These are phyloP conservation scores for Parazoanthus atlanticus DNA, from an alignment of 92 coral and sea anemone genomes.

Conservation along the genomic window DNA sequence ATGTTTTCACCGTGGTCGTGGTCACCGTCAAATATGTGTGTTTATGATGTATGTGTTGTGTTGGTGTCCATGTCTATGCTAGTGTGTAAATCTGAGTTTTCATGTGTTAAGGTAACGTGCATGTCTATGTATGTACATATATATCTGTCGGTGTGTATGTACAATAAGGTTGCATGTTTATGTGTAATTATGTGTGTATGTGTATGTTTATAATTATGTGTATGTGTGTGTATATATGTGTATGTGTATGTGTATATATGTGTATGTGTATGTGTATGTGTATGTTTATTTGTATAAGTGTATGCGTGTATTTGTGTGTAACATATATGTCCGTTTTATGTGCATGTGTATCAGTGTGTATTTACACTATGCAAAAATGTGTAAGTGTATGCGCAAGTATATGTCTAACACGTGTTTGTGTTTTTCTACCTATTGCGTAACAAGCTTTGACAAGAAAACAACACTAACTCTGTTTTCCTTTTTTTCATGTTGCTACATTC, in stretches of 20 bases:
- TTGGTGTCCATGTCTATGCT: too few relatives aligned
- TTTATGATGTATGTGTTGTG: too few relatives aligned
- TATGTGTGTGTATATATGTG: background rate
- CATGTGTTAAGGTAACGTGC: background rate
- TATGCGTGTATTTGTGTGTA: too few relatives aligned
- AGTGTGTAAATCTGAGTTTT: too few relatives aligned
- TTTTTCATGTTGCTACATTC: conserved; percentile 26
- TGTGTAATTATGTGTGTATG: background rate
- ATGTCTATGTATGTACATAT: background rate
- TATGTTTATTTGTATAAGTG: too few relatives aligned
- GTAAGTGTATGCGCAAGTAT: background rate
- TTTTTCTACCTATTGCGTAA: background rate
- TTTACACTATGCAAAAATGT: background rate
- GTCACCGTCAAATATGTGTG: too few relatives aligned
- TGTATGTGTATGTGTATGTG: background rate
- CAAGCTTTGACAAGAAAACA: too few relatives aligned
- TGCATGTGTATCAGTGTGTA: background rate
- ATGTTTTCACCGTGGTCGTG: background rate
- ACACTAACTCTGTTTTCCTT: conserved; percentile 20
- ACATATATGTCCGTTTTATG: background rate
- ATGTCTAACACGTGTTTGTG: background rate
- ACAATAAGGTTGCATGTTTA: too few relatives aligned
- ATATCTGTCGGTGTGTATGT: too few relatives aligned
- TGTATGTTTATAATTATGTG: background rate
- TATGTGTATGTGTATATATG: background rate